These are phyloP conservation scores for Gadus chalcogrammus DNA, from an alignment of 2,113 vertebrate genomes.

Conservation along the genomic window DNA sequence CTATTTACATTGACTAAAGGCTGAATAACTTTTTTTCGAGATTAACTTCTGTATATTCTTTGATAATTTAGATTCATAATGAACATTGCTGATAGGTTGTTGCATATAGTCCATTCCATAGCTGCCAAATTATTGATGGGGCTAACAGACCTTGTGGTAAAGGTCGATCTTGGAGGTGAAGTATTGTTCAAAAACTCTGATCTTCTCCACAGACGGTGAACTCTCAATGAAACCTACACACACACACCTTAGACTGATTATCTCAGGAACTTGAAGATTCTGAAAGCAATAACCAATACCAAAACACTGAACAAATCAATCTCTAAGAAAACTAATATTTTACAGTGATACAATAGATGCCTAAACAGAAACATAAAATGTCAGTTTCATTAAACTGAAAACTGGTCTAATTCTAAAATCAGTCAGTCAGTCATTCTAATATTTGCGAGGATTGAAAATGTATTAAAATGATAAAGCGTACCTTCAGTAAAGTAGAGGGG, in stretches of 20 bases:
- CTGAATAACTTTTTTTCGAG: too few species aligned
- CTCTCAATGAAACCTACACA: conserved; percentile 80
- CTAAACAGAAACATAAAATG: too few species aligned
- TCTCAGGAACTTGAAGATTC: too few species aligned
- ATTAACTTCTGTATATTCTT: background rate
- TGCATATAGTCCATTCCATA: too few species aligned
- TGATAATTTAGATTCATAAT: background rate
- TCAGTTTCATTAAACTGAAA: too few species aligned
- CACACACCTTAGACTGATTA: background rate
- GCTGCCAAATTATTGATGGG: too few species aligned
- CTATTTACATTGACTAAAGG: too few species aligned
- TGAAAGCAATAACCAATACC: too few species aligned
- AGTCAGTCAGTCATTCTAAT: background rate
- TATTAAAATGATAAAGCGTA: conserved; percentile 39
- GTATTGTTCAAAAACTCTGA: conserved; percentile 90
- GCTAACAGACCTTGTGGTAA: conserved; percentile 87
- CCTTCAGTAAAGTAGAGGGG: conserved; percentile 93
- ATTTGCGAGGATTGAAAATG: background rate
- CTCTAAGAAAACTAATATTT: too few species aligned
- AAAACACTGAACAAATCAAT: background rate
- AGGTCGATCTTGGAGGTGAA: conserved; percentile 84
- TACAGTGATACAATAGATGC: too few species aligned
- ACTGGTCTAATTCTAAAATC: background rate
- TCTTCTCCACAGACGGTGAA: conserved; percentile 84
- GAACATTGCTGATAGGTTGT: background rate